Evolutionary conservation across 1,140 invertebrate species (phyloP), one percentile per base, ranked within the genome.

Genomic region (Nebria ingens): DNA sequence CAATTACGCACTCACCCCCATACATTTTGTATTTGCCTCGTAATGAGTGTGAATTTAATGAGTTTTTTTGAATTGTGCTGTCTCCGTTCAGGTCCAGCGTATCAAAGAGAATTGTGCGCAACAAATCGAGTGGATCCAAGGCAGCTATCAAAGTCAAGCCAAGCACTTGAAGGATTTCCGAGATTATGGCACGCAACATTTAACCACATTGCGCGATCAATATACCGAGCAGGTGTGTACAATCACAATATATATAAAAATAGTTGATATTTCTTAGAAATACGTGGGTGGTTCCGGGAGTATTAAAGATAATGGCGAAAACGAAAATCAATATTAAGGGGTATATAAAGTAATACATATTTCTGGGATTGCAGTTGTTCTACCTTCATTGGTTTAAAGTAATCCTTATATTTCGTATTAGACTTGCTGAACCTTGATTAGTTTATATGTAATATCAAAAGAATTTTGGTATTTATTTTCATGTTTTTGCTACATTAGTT

Each of bases 21-120:
- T n/a, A n/a, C n/a, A n/a, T n/a, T n/a, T 34, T n/a, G 25, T n/a
- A 34, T 34, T 34, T 34, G 25, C n/a, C 25, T 9, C 25, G 25
- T 34, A 9, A 34, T 34, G 25, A 34, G 6, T 34, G 25, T 34
- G 25, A 34, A 34, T 11, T 9, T 45, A 12, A 19, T 19, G 15
- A 25, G 22, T 45, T 52, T 56, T 57, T 2, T 58, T 29, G n/a
- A n/a, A n/a, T n/a, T n/a, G n/a, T 60, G 19, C 2, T 50, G 54
- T 56, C 56, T 25, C 57, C n/a, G n/a, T n/a, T 42, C 68, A 91
- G 83, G 87, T 92, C 45, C 83, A 86, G 65, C 81, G 86, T 61
- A 93, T 96, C 58, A 87, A 90, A 64, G 91, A 96, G 61, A 96
- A 96, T 63, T 96, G 91, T 66, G 81, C 85, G 12, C 87, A 90